Base-by-base conservation (phyloP, 1,140 invertebrate species). In the Meloidogyne chitwoodi region DNA sequence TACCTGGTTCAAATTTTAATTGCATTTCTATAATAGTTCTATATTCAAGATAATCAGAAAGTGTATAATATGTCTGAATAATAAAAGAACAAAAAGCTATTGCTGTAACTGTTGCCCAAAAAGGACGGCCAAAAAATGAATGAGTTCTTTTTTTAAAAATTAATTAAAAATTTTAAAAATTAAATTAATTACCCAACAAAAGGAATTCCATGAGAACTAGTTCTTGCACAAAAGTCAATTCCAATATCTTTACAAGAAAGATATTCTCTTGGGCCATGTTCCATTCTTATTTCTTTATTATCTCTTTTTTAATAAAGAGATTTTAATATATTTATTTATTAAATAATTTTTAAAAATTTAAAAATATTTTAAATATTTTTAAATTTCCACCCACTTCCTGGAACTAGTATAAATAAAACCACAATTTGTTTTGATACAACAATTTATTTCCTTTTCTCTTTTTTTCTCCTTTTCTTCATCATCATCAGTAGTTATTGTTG, bases 1-100 rank as follows among this genome's bases (percentile, higher is more conserved):
- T 76, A 80, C 81, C 84, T 67, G 86, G 84, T 68, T 85, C 84
- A 64, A 86, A 87, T 64, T 87, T 86, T 16, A 86, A 69, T 72
- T 86, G 85, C 86, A 86, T 86, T 82, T 86, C 85, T 65, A 86
- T 86, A 65, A 86, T 86, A 56, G 85, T 86, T 44, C 85, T 66
- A 75, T 84, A 86, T 66, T 83, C 65, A 2, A 86, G 73, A 67
- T 87, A 86, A 74, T 87, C 85, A 12, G 79, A 83, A 72, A 86
- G 74, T 34, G 85, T 86, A 68, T 84, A 83, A 75, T 86, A 86
- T 11, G 85, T 86, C 77, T 86, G 85, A 63, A 82, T 79, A 34
- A 79, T 62, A 70, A 86, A 86, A 27, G 74, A 72, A 44, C 79
- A 74, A 61, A 85, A 83, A 26, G 78, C 80, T 38, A 85, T 75